phyloP scores from a whole-genome alignment of 2,888 invertebrate genomes.

The Tolmerus cingulatus region DNA sequence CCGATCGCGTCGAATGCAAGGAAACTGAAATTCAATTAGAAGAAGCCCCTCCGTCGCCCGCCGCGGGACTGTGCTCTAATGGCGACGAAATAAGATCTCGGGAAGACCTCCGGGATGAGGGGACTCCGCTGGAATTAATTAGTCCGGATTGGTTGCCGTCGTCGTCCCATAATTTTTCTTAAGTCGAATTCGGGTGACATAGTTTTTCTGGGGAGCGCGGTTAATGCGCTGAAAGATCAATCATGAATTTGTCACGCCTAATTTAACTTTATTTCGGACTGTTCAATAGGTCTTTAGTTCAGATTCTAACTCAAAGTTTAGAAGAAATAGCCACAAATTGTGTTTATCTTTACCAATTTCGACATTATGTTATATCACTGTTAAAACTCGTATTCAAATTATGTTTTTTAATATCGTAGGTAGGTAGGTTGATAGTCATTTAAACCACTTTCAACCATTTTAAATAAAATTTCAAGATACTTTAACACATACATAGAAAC shows the following conservation, averaged over 20 bases:
- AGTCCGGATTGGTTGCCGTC: not conserved
- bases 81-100: conserved; percentile 29
- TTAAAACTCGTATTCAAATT: too few species aligned
- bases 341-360: too few species aligned
- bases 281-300: not conserved
- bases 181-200: not conserved
- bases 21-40: conserved; percentile 33
- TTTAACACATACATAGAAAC: too few species aligned
- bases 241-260: not conserved
- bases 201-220: not conserved
- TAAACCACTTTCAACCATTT: too few species aligned
- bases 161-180: not conserved
- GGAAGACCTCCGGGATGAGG: not conserved
- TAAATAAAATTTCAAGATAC: too few species aligned
- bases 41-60: not conserved
- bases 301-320: not conserved
- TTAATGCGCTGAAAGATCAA: not conserved
- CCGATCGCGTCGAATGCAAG: conserved; percentile 17
- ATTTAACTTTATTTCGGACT: not conserved
- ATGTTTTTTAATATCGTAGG: too few species aligned
- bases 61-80: not conserved
- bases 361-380: too few species aligned
- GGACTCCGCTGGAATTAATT: conserved; percentile 21
- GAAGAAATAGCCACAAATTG: too few species aligned
- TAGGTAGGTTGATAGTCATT: too few species aligned